Evolutionary conservation across 2,113 vertebrate species (phyloP), one percentile per base, ranked within the genome.

Genomic region (Platysteira castanea): DNA sequence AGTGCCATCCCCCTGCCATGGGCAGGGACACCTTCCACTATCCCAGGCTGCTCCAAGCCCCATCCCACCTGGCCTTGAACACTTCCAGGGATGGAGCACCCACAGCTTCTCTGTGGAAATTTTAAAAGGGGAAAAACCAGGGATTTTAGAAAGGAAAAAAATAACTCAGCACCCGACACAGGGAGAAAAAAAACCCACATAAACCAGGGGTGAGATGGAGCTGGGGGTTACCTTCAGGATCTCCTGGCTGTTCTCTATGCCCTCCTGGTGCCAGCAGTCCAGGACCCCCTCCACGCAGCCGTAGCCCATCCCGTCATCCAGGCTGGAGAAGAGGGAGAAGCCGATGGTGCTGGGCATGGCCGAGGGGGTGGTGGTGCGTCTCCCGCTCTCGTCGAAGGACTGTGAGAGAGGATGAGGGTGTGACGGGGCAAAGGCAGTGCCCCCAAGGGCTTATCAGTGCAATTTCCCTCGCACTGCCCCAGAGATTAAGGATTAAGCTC

Each of bases 361-460:
- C 0, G 98, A 98, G 2, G 98, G 96, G 3, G 98, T 95, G 11
- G 98, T 92, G 1, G 98, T 99, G 47, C 99, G 98, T 2, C 99
- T 98, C 5, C 99, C 99, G 7, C 98, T 99, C 71, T 99, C 99
- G 21, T 99, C 99, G 28, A 99, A 99, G 14, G 99, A 98, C 99
- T 99, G 93, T 3, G 8, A 30, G 59, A 80, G 52, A 89, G 27
- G 87, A 75, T 16, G 50, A 42, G 77, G 70, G 6, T 60, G 73
- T 0, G 49, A 35, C 4, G 19, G 85, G 80, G 63, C 61, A 30
- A 1, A 17, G 73, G 75, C 82, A 69, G 46, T 10, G 21, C 71
- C 14, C 3, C 81, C 13, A 13, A 19, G 49, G 42, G 20, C 9
- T 75, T 42, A 35, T 0, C 56, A 15, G 16, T 33, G 37, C 22